phyloP scores from a whole-genome alignment of 1,140 invertebrate species.

The Hydropsyche tenuis region DNA sequence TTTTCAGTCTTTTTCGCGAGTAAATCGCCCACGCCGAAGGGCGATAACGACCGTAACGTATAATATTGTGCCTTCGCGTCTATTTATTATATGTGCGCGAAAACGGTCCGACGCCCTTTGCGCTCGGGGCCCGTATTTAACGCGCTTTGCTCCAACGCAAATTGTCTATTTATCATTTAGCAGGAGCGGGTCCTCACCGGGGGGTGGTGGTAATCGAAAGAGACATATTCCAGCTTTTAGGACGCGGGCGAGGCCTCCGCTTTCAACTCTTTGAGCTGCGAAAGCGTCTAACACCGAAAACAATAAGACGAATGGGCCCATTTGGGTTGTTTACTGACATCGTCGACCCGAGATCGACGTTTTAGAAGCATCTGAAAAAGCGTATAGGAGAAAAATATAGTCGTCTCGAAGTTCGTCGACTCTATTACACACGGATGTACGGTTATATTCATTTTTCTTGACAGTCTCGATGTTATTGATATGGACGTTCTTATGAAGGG shows the following conservation, averaged over 20 bases:
- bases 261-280: neutral
- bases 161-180: constrained; percentile 42
- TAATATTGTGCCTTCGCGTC: no score
- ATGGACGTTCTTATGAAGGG: no score
- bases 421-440: no score
- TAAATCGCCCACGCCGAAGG: no score
- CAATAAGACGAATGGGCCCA: constrained; percentile 35
- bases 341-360: constrained; percentile 11
- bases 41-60: no score
- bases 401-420: no score
- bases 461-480: no score
- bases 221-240: constrained; percentile 10
- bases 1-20: no score
- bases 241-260: neutral
- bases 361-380: neutral
- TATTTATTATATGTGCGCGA: neutral
- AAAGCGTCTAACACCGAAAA: constrained; percentile 19
- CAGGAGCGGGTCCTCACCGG: no score
- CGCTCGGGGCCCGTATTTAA: constrained; percentile 10
- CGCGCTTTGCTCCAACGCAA: constrained; percentile 25
- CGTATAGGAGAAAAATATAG: no score
- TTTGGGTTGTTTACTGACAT: constrained; percentile 37
- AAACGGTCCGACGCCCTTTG: neutral
- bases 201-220: constrained; percentile 30
- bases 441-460: no score